Evolutionary conservation across 2,113 vertebrate genomes (phyloP).

Genomic region (Phainopepla nitens): DNA sequence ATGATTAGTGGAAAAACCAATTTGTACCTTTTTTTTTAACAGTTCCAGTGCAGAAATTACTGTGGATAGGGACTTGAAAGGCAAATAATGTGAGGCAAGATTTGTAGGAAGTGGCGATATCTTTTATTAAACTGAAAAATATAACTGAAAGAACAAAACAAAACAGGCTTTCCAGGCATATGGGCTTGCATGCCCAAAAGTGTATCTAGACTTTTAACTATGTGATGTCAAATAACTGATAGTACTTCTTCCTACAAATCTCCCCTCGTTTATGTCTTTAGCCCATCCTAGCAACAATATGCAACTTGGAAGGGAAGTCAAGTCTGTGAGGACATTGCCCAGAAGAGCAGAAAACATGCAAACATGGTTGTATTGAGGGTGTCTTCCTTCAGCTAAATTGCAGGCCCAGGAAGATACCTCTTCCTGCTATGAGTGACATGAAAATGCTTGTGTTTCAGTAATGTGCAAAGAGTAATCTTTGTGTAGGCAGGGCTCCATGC

Average conservation of each 20-base stretch:
- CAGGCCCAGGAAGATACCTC: neutral
- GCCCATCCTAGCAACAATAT: neutral
- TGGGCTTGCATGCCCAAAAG: neutral
- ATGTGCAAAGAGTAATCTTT: neutral
- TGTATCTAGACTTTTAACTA: neutral
- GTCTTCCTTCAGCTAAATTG: neutral
- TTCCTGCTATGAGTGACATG: neutral
- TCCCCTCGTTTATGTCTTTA: neutral
- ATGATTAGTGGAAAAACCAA: conserved; percentile 4
- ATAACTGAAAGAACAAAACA: neutral
- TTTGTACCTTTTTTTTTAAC: neutral
- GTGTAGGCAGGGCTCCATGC: neutral
- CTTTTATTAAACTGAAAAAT: conserved; percentile 45
- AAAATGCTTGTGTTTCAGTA: neutral
- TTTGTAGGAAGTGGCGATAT: neutral
- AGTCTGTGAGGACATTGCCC: neutral
- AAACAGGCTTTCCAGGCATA: neutral
- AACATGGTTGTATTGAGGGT: neutral
- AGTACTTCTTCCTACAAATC: neutral
- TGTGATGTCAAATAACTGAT: neutral
- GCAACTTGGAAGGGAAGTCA: neutral
- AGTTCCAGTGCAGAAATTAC: neutral
- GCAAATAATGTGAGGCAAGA: neutral
- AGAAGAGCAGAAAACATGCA: neutral
- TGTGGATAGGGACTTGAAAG: neutral